phyloP scores from a whole-genome alignment of 2,888 invertebrate genomes.

The Microctonus brassicae region DNA sequence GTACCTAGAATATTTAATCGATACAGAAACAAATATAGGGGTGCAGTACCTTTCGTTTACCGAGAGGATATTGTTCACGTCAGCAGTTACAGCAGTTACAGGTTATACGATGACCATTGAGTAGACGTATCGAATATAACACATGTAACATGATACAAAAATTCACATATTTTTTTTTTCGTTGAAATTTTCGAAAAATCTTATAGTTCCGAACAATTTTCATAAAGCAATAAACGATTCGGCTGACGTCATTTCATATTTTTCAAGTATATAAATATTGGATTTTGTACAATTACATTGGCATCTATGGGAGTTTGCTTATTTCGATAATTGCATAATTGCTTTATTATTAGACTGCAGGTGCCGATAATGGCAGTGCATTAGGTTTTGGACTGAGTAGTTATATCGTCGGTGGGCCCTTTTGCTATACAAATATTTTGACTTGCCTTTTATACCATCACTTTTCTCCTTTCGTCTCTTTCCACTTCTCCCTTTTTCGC shows the following conservation, averaged over 20 bases:
- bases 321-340: constrained; percentile 62
- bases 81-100: too few species aligned
- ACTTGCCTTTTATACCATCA: constrained; percentile 26
- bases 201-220: background rate
- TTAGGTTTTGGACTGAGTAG: constrained; percentile 27
- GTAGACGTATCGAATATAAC: too few species aligned
- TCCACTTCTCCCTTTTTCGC: background rate
- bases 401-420: constrained; percentile 32
- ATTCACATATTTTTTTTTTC: too few species aligned
- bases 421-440: constrained; percentile 59
- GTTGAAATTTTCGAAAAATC: background rate
- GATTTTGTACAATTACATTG: constrained; percentile 35
- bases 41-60: too few species aligned
- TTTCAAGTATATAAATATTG: background rate
- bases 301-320: constrained; percentile 36
- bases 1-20: too few species aligned
- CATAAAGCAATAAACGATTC: background rate
- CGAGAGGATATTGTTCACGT: too few species aligned
- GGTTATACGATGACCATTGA: too few species aligned
- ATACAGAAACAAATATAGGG: too few species aligned
- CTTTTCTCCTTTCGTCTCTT: constrained; percentile 12
- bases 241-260: background rate
- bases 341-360: constrained; percentile 59
- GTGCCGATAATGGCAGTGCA: constrained; percentile 54
- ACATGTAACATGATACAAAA: too few species aligned